These are phyloP conservation scores for Aplysia californica DNA, from an alignment of 1,140 invertebrate genomes.

Conservation along the genomic window DNA sequence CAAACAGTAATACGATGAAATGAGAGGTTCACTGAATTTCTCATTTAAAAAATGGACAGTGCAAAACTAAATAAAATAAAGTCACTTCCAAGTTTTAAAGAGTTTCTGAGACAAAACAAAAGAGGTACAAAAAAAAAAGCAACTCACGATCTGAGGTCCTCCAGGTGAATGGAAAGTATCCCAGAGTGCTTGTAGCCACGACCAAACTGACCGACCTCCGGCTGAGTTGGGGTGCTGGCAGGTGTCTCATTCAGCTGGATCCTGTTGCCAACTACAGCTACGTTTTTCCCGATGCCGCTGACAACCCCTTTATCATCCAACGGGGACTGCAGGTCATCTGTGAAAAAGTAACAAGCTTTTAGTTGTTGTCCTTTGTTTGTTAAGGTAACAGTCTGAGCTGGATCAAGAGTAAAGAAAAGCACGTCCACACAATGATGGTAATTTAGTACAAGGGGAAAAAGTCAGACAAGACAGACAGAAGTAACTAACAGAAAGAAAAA, in stretches of 20 bases:
- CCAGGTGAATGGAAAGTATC: slow-evolving; percentile 50
- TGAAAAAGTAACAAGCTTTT: background rate
- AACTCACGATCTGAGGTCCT: slow-evolving; percentile 52
- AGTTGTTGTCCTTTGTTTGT: background rate
- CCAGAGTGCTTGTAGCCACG: slow-evolving; percentile 44
- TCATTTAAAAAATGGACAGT: too few relatives aligned
- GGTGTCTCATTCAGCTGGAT: slow-evolving; percentile 75
- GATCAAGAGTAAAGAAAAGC: too few relatives aligned
- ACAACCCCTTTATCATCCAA: background rate
- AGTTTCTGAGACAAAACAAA: too few relatives aligned
- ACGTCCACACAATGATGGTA: too few relatives aligned
- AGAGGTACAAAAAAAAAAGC: background rate
- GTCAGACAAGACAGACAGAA: too few relatives aligned
- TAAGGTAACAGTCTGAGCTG: too few relatives aligned
- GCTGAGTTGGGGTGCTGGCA: background rate
- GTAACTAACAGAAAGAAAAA: too few relatives aligned
- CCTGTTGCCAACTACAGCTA: slow-evolving; percentile 84
- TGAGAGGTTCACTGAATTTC: too few relatives aligned
- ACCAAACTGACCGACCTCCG: slow-evolving; percentile 37
- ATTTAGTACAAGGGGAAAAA: too few relatives aligned
- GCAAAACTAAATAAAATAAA: too few relatives aligned
- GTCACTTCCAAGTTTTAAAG: too few relatives aligned
- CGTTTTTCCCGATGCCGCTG: slow-evolving; percentile 83
- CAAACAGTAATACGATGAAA: too few relatives aligned
- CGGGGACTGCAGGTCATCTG: slow-evolving; percentile 7